Percentiles rank a stretch among this genome's conserved stretches.
Evolutionary conservation across 2,113 vertebrate species (phyloP).

Genomic region (Oreotragus oreotragus): DNA sequence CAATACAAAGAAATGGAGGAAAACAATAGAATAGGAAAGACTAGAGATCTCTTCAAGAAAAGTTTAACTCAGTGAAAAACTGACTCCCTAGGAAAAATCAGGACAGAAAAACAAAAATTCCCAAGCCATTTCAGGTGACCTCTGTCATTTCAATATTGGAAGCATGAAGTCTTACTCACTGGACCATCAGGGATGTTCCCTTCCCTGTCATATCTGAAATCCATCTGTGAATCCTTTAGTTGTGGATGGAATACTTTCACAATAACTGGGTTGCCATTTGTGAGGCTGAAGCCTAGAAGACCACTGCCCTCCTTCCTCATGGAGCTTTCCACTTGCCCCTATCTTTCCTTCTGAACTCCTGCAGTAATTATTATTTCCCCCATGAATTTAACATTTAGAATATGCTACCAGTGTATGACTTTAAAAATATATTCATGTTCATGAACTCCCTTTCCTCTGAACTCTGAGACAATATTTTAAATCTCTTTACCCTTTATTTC

Average conservation of each 20-base stretch:
- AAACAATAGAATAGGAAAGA: too few species aligned
- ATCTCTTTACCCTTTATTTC: constrained; percentile 28
- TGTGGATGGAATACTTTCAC: background rate
- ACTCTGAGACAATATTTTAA: background rate
- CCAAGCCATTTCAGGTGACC: background rate
- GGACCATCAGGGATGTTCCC: background rate
- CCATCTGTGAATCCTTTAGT: background rate
- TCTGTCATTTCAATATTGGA: background rate
- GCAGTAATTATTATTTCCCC: background rate
- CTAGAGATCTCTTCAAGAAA: background rate
- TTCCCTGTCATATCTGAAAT: background rate
- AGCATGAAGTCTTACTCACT: background rate
- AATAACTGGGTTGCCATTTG: background rate
- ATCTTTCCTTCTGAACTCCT: background rate
- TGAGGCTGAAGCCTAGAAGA: background rate
- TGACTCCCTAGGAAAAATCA: background rate
- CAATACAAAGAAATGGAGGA: too few species aligned
- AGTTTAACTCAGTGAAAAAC: background rate
- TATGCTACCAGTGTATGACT: background rate
- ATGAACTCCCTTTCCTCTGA: background rate
- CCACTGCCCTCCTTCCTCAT: rapidly evolving
- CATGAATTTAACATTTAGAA: background rate
- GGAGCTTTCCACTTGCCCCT: background rate
- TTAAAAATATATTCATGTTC: background rate
- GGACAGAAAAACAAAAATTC: background rate